Percentiles rank a stretch among this genome's conserved stretches.
These are phyloP conservation scores for Dissostichus mawsoni DNA, from an alignment of 2,113 vertebrate species.

Conservation along the genomic window DNA sequence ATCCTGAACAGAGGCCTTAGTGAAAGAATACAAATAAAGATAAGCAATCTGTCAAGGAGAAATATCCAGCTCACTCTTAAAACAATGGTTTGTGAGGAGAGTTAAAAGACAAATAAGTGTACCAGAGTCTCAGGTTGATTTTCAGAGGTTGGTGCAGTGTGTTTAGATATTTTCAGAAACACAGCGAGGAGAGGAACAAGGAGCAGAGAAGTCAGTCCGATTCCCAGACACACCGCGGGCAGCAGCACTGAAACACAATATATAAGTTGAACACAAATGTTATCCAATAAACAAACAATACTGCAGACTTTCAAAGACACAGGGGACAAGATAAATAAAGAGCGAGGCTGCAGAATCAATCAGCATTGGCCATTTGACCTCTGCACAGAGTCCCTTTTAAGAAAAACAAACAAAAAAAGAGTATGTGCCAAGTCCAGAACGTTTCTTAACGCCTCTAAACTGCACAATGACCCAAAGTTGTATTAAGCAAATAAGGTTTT, in stretches of 20 bases:
- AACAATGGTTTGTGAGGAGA: too few species aligned
- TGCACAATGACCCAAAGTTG: background rate
- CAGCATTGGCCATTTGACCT: background rate
- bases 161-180: slow-evolving; percentile 39
- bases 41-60: background rate
- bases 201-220: slow-evolving; percentile 43
- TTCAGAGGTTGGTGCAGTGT: background rate
- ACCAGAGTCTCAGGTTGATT: slow-evolving; percentile 70
- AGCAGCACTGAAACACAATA: slow-evolving; percentile 53
- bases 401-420: too few species aligned
- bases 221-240: slow-evolving; percentile 22
- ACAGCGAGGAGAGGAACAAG: slow-evolving; percentile 39
- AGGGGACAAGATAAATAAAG: background rate
- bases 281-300: background rate
- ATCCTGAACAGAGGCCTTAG: slow-evolving; percentile 30
- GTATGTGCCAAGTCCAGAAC: too few species aligned
- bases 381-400: background rate
- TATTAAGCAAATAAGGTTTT: too few species aligned
- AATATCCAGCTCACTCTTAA: too few species aligned
- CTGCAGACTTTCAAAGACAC: background rate
- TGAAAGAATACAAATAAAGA: background rate
- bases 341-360: background rate
- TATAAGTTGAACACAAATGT: background rate
- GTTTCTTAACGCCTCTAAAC: too few species aligned
- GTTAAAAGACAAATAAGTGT: background rate